phyloP scores from a whole-genome alignment of 2,797 vertebrate genomes.

The Fundulus diaphanus region DNA sequence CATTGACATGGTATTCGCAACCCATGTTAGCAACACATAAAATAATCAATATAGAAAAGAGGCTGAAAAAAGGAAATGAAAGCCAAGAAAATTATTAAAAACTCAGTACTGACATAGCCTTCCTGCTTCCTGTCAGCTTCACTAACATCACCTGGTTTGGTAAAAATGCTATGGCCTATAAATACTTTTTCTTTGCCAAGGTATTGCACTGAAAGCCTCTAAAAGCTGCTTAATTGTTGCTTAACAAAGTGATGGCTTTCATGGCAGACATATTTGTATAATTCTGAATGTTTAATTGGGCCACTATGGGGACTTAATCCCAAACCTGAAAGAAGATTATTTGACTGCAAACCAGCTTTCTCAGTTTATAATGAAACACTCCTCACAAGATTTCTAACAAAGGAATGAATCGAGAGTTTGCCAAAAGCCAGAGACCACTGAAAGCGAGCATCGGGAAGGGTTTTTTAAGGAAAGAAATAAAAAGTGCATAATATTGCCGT shows the following conservation, averaged over 20 bases:
- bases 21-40: background rate
- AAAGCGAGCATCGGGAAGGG: no score
- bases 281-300: background rate
- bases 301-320: background rate
- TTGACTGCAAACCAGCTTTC: no score
- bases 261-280: background rate
- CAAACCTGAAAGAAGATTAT: background rate
- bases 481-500: no score
- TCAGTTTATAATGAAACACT: no score
- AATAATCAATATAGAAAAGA: background rate
- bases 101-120: background rate
- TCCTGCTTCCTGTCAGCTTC: background rate
- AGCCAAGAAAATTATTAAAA: background rate
- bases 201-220: background rate
- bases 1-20: background rate
- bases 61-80: background rate
- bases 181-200: background rate
- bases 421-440: no score
- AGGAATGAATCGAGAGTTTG: no score
- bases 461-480: no score
- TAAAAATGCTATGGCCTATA: background rate
- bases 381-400: no score
- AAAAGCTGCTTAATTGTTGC: background rate
- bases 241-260: background rate
- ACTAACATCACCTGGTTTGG: background rate